Evolutionary conservation across 2,888 invertebrate species (phyloP), one percentile per base, ranked within the genome.

Genomic region (Marronus borbonicus): DNA sequence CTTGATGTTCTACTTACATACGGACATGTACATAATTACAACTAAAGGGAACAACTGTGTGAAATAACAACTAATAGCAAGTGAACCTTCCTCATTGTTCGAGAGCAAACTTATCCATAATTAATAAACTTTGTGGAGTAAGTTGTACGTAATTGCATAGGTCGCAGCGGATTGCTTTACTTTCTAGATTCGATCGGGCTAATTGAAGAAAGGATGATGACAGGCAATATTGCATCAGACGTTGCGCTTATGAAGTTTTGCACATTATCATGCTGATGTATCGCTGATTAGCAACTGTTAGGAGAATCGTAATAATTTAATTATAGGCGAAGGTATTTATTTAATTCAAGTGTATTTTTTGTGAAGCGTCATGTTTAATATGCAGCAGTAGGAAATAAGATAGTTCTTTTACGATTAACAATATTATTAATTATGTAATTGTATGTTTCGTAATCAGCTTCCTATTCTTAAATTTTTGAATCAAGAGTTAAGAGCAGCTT

Each of bases 121-220:
- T 74, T 74, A 74, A 39, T 74, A 74, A 74, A 60, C 31, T 28
- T 74, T 74, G 72, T 39, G 31, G 31, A 31, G 31, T 31, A 36
- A 39, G 60, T 55, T 44, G 8, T 44, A 44, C 8, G 49, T 55
- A 55, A 74, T 44, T 49, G 12, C 14, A 14, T 44, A 39, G 72
- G 39, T 74, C 72, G 24, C 17, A 60, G 12, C 31, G 62, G 31
- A 12, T 12, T 62, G n/a, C 20, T 55, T 55, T 62, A 62, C 28
- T 62, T 62, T 62, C 62, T 62, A 62, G 8, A 12, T 31, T 20
- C 1, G 14, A 62, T 28, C 12, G 31, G 12, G 31, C 24, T 62
- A 62, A 62, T 62, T 62, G 62, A 28, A 62, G 31, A 62, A 62
- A 62, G 62, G 62, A 10, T 20, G 62, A 10, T 20, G 62, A 62